A percentile compares a stretch with the other conserved stretches of the same genome.
Evolutionary conservation across 2,888 invertebrate genomes (phyloP).

Genomic region (Emesis furor): DNA sequence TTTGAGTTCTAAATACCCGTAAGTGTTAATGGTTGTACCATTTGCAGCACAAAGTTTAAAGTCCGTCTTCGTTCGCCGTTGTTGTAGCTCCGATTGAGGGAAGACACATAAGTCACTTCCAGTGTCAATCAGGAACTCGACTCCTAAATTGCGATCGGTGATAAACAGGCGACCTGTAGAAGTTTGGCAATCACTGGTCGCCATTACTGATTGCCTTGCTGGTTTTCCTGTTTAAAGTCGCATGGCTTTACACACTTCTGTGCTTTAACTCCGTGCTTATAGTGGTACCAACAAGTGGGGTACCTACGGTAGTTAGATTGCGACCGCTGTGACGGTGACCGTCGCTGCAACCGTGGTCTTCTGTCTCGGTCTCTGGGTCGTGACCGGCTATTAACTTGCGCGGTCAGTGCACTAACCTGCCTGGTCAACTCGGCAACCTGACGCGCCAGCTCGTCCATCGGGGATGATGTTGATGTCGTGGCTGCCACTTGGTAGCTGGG

Average conservation of each 20-base stretch:
- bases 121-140: conserved; percentile 14
- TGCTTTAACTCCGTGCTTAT: conserved; percentile 30
- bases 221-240: conserved; percentile 53
- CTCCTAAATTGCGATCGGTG: conserved; percentile 51
- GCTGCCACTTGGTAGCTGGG: too few relatives aligned
- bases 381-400: too few relatives aligned
- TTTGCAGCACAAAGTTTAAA: conserved; percentile 76
- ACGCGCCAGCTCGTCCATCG: too few relatives aligned
- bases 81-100: conserved; percentile 53
- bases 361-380: too few relatives aligned
- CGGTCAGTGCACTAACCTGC: too few relatives aligned
- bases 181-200: conserved; percentile 68
- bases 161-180: conserved; percentile 69
- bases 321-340: conserved; percentile 34
- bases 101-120: background rate
- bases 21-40: conserved; percentile 68
- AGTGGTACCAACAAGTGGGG: conserved; percentile 69
- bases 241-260: conserved; percentile 34
- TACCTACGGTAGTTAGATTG: conserved; percentile 46
- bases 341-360: conserved; percentile 3
- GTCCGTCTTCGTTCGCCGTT: conserved; percentile 54
- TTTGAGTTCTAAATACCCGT: conserved; percentile 61
- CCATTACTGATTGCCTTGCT: conserved; percentile 72
- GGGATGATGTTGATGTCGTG: too few relatives aligned
- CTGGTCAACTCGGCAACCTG: too few relatives aligned